These are phyloP conservation scores for Drosophila triauraria DNA, from an alignment of 1,140 invertebrate species.

Conservation along the genomic window DNA sequence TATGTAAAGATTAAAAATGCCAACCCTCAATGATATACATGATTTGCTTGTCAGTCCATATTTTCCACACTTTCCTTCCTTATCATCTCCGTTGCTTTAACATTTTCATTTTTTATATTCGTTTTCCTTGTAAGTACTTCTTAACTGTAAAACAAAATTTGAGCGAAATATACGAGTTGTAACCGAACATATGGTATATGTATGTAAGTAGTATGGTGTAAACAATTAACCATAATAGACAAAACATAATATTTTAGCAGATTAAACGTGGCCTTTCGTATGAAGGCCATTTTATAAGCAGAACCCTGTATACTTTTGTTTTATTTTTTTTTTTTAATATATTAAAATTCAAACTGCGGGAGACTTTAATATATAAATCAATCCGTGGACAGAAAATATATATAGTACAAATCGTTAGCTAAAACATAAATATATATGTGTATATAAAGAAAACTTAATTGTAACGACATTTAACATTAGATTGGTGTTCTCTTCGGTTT, in stretches of 20 bases:
- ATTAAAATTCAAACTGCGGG: slow-evolving; percentile 50
- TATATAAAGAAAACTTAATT: slow-evolving; percentile 76
- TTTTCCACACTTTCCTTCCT: slow-evolving; percentile 34
- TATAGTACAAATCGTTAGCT: slow-evolving; percentile 54
- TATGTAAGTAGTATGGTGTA: slow-evolving; percentile 10
- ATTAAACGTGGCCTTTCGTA: slow-evolving; percentile 40
- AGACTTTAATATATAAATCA: slow-evolving; percentile 33
- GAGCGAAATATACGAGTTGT: slow-evolving; percentile 73
- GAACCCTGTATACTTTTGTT: slow-evolving; percentile 74
- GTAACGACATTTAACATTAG: slow-evolving; percentile 81
- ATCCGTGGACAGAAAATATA: slow-evolving; percentile 51
- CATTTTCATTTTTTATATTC: slow-evolving; percentile 42
- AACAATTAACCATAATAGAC: slow-evolving; percentile 69
- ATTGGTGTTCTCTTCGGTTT: slow-evolving; percentile 68
- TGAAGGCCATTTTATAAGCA: slow-evolving; percentile 63
- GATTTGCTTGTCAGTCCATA: slow-evolving; percentile 77
- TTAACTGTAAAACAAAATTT: slow-evolving; percentile 72
- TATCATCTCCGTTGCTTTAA: slow-evolving; percentile 51
- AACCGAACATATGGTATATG: slow-evolving; percentile 55
- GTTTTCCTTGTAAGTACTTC: slow-evolving; percentile 35
- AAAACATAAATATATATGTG: slow-evolving; percentile 67
- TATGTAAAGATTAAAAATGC: slow-evolving; percentile 50
- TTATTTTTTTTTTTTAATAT: slow-evolving; percentile 20
- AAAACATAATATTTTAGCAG: slow-evolving; percentile 58
- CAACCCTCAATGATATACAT: slow-evolving; percentile 73